Base-by-base conservation (phyloP, 2,888 invertebrate genomes). In the Saturnia pavonia region DNA sequence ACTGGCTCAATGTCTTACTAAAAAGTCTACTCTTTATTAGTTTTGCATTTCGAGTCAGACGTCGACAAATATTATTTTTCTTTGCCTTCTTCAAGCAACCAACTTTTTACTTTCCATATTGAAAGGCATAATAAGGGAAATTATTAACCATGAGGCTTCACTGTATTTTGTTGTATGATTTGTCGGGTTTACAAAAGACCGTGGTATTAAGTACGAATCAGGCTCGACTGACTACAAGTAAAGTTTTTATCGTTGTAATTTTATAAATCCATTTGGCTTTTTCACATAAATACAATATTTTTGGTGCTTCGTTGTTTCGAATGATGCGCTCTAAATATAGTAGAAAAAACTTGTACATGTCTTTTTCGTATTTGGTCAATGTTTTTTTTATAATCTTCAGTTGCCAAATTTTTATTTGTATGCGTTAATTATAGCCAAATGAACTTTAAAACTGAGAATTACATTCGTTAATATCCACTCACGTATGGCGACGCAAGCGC, bases 401-500 rank as follows among this genome's bases (percentile, higher is more conserved):
- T 65, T 65, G 40, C n/a, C 22, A 40, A 40, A 40, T 40, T n/a
- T 8, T 6, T 65, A 65, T 65, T 40, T n/a, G 65, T 65, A 65
- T 40, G 65, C 65, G 19, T n/a, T 40, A 1, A 65, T n/a, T 65
- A 65, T 65, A n/a, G 8, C 57, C 40, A 22, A 65, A 65, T 65
- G 40, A 40, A 40, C 19, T 65, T 65, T 40, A 34, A 65, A 65
- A 65, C 40, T 40, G 19, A 65, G 65, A 65, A 40, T 25, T 60
- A 60, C 57, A 14, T 60, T 14, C 27, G 14, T 65, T 65, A 34
- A 65, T 65, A 40, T 65, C 19, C 65, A 65, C 19, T 48, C 70
- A 68, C 72, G 63, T 60, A 72, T 54, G 12, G 63, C n/a, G 65
- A 69, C 69, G 70, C 68, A 48, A 68, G 70, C 51, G 65, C 67